A percentile compares a stretch with the other conserved stretches of the same genome.
These are phyloP conservation scores for Troides helena DNA, from an alignment of 2,888 invertebrate species.

Conservation along the genomic window DNA sequence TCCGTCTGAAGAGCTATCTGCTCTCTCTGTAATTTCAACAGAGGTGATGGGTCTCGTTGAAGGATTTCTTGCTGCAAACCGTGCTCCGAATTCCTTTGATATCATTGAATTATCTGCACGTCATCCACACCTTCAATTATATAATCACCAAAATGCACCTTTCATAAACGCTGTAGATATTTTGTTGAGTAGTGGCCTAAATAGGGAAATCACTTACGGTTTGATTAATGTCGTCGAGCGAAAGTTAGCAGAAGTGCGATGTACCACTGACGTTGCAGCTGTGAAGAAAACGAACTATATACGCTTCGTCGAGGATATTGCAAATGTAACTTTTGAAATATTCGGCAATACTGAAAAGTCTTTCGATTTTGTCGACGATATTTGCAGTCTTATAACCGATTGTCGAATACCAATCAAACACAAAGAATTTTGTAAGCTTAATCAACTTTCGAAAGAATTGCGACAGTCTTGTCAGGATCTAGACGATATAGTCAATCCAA, in stretches of 20 bases:
- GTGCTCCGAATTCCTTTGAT: constrained; percentile 73
- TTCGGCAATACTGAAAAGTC: constrained; percentile 72
- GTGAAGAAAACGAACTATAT: constrained; percentile 74
- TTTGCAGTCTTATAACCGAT: constrained; percentile 67
- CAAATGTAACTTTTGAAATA: constrained; percentile 74
- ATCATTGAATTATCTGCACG: constrained; percentile 68
- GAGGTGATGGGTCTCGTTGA: constrained; percentile 82
- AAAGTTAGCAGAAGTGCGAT: constrained; percentile 72
- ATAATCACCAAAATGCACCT: constrained; percentile 73
- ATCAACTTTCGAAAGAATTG: constrained; percentile 70
- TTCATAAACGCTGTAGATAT: constrained; percentile 76
- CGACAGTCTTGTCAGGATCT: constrained; percentile 75
- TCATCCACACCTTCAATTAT: constrained; percentile 72
- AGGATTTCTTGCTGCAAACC: constrained; percentile 76
- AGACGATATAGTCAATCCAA: constrained; percentile 52
- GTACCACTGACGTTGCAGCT: constrained; percentile 62
- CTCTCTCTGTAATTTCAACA: constrained; percentile 79
- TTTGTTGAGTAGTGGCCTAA: constrained; percentile 70
- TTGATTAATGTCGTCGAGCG: constrained; percentile 74
- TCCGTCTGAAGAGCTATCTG: constrained; percentile 77
- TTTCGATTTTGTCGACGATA: constrained; percentile 67
- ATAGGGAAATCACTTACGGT: constrained; percentile 74
- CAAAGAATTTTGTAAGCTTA: constrained; percentile 73
- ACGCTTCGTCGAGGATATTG: constrained; percentile 72
- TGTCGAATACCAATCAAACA: constrained; percentile 73